phyloP scores from a whole-genome alignment of 2,888 invertebrate genomes.

The Pandemis cinnamomeana region DNA sequence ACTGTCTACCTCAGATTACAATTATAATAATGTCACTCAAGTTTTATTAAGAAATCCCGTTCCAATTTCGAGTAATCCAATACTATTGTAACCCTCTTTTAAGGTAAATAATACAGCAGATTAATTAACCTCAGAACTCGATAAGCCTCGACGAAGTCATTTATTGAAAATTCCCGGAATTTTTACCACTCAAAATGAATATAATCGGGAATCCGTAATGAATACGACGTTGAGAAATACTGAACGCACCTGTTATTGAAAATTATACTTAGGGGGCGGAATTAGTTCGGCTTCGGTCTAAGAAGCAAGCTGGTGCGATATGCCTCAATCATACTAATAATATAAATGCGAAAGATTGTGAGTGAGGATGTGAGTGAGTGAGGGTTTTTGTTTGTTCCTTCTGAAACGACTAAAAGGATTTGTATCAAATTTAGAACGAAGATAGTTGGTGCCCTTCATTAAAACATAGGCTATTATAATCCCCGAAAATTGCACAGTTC shows the following conservation, averaged over 20 bases:
- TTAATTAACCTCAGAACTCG: slow-evolving; percentile 33
- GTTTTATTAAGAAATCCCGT: slow-evolving; percentile 10
- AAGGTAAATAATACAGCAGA: slow-evolving; percentile 10
- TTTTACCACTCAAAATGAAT: slow-evolving; percentile 41
- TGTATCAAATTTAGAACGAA: no score
- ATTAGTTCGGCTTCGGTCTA: slow-evolving; percentile 49
- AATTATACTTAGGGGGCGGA: slow-evolving; percentile 60
- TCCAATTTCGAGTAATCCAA: slow-evolving; percentile 23
- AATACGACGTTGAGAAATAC: slow-evolving; percentile 52
- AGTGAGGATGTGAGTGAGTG: no score
- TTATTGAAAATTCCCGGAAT: slow-evolving; percentile 25
- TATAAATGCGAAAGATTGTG: no score
- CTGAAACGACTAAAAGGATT: no score
- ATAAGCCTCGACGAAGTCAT: slow-evolving; percentile 21
- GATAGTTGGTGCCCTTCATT: no score
- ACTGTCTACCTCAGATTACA: slow-evolving; percentile 8
- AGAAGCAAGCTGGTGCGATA: slow-evolving; percentile 25
- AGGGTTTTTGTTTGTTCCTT: no score
- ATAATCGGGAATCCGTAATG: slow-evolving; percentile 53
- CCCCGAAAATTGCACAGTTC: no score
- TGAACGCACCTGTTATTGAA: slow-evolving; percentile 61
- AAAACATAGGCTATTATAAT: no score
- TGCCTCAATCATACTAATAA: neutral
- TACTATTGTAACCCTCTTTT: slow-evolving; percentile 9
- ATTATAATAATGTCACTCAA: slow-evolving; percentile 9